Conservation (phyloP, 2,888 invertebrate genomes). For the Diarsia brunnea region DNA sequence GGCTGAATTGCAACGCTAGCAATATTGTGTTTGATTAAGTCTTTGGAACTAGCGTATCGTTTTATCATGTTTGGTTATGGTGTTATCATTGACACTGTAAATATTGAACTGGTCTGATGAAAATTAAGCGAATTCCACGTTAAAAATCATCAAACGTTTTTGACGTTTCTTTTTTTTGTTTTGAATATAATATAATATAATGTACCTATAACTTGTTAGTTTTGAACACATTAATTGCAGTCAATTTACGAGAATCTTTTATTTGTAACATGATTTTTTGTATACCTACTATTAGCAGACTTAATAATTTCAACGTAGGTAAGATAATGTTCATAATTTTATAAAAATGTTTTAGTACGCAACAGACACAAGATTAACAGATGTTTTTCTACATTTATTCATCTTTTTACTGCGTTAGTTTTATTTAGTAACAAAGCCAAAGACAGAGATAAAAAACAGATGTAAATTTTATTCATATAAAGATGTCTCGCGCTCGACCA, state of each 20-base stretch:
- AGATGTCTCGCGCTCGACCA: slow-evolving; percentile 66
- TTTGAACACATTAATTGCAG: no score
- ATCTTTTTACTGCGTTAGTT: slow-evolving; percentile 54
- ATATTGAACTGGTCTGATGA: no score
- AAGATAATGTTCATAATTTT: not conserved
- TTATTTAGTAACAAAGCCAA: slow-evolving; percentile 63
- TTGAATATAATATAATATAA: no score
- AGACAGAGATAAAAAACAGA: slow-evolving; percentile 69
- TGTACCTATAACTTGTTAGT: no score
- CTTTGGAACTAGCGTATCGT: slow-evolving; percentile 33
- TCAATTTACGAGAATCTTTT: no score
- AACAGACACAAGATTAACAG: slow-evolving; percentile 22
- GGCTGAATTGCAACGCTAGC: slow-evolving; percentile 59
- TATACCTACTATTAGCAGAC: no score
- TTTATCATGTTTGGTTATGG: slow-evolving; percentile 6
- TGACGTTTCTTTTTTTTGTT: no score
- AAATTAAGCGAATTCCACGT: no score
- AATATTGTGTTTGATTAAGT: slow-evolving; percentile 61
- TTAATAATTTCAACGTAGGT: not conserved
- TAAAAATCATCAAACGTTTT: no score
- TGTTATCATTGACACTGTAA: no score
- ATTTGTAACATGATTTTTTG: no score
- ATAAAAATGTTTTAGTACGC: no score
- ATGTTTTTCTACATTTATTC: slow-evolving; percentile 44
- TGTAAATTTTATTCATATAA: slow-evolving; percentile 80